Conservation (phyloP, 2,797 vertebrate species). For the Pipistrellus kuhlii region DNA sequence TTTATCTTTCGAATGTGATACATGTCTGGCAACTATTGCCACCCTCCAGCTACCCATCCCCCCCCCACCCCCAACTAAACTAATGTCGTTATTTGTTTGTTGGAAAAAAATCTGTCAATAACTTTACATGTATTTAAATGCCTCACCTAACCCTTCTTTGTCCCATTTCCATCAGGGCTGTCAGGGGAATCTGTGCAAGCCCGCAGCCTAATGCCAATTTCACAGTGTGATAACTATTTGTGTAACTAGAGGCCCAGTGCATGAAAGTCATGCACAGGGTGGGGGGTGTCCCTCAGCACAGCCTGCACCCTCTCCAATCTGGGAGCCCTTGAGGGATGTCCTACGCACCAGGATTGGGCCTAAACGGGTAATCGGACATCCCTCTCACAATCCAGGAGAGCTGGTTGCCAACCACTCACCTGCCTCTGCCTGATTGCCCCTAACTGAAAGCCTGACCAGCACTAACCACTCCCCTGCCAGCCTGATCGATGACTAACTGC, state of each 20-base stretch:
- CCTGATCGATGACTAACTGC: too few species aligned
- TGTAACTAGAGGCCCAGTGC: not conserved
- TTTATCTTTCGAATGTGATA: conserved; percentile 21
- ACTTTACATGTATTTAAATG: conserved; percentile 8
- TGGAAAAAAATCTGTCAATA: conserved; percentile 1
- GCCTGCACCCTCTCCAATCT: too few species aligned
- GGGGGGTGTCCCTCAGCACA: too few species aligned
- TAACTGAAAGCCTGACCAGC: too few species aligned
- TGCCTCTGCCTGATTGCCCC: too few species aligned
- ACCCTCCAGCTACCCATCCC: not conserved
- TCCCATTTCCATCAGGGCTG: not conserved
- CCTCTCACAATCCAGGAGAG: too few species aligned
- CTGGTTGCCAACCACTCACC: too few species aligned
- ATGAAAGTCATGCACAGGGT: too few species aligned
- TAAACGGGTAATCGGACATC: too few species aligned
- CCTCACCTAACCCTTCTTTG: not conserved
- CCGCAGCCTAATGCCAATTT: not conserved
- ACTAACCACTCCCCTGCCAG: too few species aligned
- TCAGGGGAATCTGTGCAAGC: not conserved
- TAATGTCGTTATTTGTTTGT: not conserved
- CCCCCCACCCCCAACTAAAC: not conserved
- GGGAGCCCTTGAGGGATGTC: too few species aligned
- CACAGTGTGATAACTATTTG: not conserved
- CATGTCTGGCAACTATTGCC: conserved; percentile 22
- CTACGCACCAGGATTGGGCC: too few species aligned